Evolutionary conservation across 2,113 vertebrate species (phyloP).

Genomic region (Rallus limicola): DNA sequence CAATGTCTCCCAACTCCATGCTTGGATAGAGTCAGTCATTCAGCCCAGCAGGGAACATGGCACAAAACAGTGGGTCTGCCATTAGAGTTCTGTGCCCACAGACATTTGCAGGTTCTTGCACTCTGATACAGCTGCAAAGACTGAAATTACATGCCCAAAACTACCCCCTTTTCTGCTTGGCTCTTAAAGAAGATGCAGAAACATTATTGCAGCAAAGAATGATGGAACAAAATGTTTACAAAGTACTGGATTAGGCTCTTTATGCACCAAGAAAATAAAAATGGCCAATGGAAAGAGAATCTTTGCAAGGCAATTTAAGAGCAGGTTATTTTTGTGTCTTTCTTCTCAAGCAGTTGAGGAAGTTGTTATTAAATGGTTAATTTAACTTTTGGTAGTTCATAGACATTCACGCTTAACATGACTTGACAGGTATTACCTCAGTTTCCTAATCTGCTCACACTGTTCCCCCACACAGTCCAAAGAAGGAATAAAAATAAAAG

Average conservation of each 20-base stretch:
- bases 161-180: not conserved
- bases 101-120: not conserved
- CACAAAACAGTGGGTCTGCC: not conserved
- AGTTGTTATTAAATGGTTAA: not conserved
- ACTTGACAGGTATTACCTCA: constrained; percentile 8
- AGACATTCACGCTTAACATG: constrained; percentile 3
- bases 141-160: not conserved
- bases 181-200: not conserved
- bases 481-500: not conserved
- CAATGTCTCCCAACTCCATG: not conserved
- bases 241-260: not conserved
- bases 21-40: not conserved
- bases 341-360: not conserved
- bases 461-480: not conserved
- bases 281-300: not conserved
- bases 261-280: not conserved
- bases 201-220: not conserved
- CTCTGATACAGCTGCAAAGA: not conserved
- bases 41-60: not conserved
- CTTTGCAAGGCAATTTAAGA: not conserved
- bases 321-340: not conserved
- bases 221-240: not conserved
- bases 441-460: constrained; percentile 25
- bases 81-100: no score
- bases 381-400: not conserved